A percentile compares a stretch with the other conserved stretches of the same genome.
Conservation (phyloP, 2,888 invertebrate species). For the Margaritifera margaritifera region DNA sequence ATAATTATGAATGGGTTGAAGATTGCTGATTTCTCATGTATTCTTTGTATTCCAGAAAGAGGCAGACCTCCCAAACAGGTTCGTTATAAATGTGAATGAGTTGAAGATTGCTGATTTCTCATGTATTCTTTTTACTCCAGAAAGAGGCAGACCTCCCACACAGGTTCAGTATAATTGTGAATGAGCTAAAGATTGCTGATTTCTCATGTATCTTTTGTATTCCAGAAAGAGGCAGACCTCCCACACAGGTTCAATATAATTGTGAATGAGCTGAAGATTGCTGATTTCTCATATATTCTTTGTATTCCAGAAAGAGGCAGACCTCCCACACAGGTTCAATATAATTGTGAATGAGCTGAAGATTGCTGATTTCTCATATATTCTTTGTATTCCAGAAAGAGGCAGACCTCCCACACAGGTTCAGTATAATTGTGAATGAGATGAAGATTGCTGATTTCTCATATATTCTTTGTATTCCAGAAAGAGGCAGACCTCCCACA, state of each 20-base stretch:
- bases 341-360: conserved; percentile 72
- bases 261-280: conserved; percentile 70
- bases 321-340: conserved; percentile 71
- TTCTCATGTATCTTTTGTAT: too few relatives aligned
- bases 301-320: conserved; percentile 59
- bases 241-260: conserved; percentile 72
- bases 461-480: too few relatives aligned
- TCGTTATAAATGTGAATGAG: conserved; percentile 72
- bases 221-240: conserved; percentile 64
- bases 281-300: too few relatives aligned
- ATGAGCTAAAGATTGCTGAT: conserved; percentile 71
- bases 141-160: conserved; percentile 68
- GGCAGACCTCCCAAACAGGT: conserved; percentile 70
- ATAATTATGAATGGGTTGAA: conserved; percentile 71
- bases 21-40: too few relatives aligned
- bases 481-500: conserved; percentile 68
- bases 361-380: too few relatives aligned
- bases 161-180: conserved; percentile 71
- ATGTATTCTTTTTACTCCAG: too few relatives aligned
- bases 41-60: conserved; percentile 56
- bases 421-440: conserved; percentile 72
- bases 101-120: conserved; percentile 70
- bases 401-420: conserved; percentile 70
- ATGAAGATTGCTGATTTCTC: conserved; percentile 70
- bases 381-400: conserved; percentile 56